Percentiles rank a stretch among this genome's conserved stretches.
Evolutionary conservation across 2,113 vertebrate genomes (phyloP).

Genomic region (Cervus canadensis): DNA sequence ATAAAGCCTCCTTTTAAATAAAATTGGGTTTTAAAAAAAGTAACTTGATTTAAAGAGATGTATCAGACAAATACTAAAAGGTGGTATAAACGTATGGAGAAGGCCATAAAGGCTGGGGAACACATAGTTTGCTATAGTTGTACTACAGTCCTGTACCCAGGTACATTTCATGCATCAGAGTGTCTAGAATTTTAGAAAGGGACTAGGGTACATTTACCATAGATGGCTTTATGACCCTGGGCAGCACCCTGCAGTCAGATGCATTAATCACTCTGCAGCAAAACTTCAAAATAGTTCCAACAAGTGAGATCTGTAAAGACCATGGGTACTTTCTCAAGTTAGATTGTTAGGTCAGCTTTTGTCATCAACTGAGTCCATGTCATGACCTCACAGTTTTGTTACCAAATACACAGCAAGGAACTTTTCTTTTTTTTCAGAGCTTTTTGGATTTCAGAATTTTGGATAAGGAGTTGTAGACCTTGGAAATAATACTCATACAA

Average conservation of each 20-base stretch:
- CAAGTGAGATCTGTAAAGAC: not conserved
- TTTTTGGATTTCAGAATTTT: not conserved
- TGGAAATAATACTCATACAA: not conserved
- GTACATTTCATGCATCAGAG: not conserved
- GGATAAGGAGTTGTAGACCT: not conserved
- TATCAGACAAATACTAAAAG: not conserved
- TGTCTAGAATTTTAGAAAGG: not conserved
- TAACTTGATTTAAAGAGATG: constrained; percentile 18
- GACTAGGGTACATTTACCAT: rapidly evolving
- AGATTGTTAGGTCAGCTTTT: not conserved
- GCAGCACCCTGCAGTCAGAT: not conserved
- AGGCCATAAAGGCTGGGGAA: not conserved
- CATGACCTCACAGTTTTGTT: not conserved
- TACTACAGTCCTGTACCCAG: rapidly evolving
- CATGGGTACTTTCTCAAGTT: not conserved
- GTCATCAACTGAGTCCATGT: not conserved
- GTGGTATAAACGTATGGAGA: not conserved
- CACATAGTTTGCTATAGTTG: rapidly evolving
- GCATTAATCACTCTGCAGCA: not conserved
- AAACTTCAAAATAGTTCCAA: not conserved
- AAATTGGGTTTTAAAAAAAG: constrained; percentile 13
- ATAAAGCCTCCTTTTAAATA: constrained; percentile 32
- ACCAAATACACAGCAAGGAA: not conserved
- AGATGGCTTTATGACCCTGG: too few relatives aligned
- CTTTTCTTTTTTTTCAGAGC: not conserved